A percentile compares a stretch with the other conserved stretches of the same genome.
phyloP scores from a whole-genome alignment of 2,888 invertebrate genomes.

The Kuschelorhynchus macadamiae region DNA sequence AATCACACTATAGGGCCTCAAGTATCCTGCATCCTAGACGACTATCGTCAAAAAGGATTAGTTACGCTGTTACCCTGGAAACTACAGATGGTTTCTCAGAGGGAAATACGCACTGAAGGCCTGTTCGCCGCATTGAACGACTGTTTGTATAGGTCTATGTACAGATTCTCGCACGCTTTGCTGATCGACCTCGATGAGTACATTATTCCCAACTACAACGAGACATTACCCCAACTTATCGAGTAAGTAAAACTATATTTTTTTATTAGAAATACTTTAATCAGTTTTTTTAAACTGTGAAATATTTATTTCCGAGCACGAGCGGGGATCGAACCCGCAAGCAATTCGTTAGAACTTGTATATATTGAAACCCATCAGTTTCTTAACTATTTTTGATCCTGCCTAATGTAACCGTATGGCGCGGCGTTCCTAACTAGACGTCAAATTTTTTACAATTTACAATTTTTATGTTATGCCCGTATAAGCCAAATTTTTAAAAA shows the following conservation, averaged over 20 bases:
- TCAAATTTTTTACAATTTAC: too few relatives aligned
- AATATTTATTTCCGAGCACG: too few relatives aligned
- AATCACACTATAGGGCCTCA: conserved; percentile 88
- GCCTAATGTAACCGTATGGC: too few relatives aligned
- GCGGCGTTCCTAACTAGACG: too few relatives aligned
- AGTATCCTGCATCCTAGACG: conserved; percentile 77
- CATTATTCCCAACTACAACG: conserved; percentile 85
- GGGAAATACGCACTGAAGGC: conserved; percentile 93
- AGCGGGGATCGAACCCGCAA: too few relatives aligned
- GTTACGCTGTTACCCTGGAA: conserved; percentile 87
- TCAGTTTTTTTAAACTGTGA: too few relatives aligned
- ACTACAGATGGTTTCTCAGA: conserved; percentile 87
- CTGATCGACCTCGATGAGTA: conserved; percentile 92
- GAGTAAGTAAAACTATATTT: conserved; percentile 68
- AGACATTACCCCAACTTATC: conserved; percentile 81
- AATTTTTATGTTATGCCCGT: too few relatives aligned
- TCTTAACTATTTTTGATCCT: too few relatives aligned
- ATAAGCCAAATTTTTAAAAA: too few relatives aligned
- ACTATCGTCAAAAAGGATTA: conserved; percentile 71
- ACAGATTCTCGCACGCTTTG: conserved; percentile 83
- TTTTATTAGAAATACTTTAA: neutral
- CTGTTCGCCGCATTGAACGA: conserved; percentile 94
- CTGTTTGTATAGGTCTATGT: conserved; percentile 93
- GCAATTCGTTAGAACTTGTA: too few relatives aligned
- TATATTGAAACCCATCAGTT: too few relatives aligned